Evolutionary conservation across 1,140 invertebrate species (phyloP).

Genomic region (Tribolium castaneum): DNA sequence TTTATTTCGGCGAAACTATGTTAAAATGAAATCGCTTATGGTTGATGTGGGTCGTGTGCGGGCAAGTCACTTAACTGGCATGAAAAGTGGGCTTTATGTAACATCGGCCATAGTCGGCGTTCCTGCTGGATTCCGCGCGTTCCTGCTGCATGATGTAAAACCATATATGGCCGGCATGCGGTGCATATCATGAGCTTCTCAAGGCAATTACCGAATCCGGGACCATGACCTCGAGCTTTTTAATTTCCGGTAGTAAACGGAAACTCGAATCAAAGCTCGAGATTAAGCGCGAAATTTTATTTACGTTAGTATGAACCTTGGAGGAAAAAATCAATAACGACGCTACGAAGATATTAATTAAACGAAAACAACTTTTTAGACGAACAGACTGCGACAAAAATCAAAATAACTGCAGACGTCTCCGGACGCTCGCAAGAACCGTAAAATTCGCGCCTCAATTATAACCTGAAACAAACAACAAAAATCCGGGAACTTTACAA

Average conservation of each 20-base stretch:
- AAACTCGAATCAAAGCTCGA: slow-evolving; percentile 30
- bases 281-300: slow-evolving; percentile 35
- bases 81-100: slow-evolving; percentile 36
- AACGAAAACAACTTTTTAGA: slow-evolving; percentile 31
- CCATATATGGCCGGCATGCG: slow-evolving; percentile 34
- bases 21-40: slow-evolving; percentile 38
- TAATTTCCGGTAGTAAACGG: slow-evolving; percentile 35
- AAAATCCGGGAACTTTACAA: neutral
- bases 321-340: slow-evolving; percentile 18
- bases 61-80: slow-evolving; percentile 29
- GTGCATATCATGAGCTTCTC: slow-evolving; percentile 3
- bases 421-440: neutral
- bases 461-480: slow-evolving; percentile 9
- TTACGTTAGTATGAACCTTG: slow-evolving; percentile 27
- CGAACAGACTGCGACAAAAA: slow-evolving; percentile 23
- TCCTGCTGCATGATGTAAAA: slow-evolving; percentile 17
- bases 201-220: neutral
- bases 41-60: slow-evolving; percentile 33
- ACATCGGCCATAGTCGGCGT: slow-evolving; percentile 27
- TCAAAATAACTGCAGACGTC: slow-evolving; percentile 17
- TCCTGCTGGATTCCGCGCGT: slow-evolving; percentile 32
- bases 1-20: slow-evolving; percentile 37
- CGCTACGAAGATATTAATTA: slow-evolving; percentile 32
- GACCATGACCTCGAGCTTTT: slow-evolving; percentile 28
- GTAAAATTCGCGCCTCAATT: slow-evolving; percentile 18